A percentile compares a stretch with the other conserved stretches of the same genome.
phyloP scores from a whole-genome alignment of 2,113 vertebrate species.

The Prietella phreatophila region DNA sequence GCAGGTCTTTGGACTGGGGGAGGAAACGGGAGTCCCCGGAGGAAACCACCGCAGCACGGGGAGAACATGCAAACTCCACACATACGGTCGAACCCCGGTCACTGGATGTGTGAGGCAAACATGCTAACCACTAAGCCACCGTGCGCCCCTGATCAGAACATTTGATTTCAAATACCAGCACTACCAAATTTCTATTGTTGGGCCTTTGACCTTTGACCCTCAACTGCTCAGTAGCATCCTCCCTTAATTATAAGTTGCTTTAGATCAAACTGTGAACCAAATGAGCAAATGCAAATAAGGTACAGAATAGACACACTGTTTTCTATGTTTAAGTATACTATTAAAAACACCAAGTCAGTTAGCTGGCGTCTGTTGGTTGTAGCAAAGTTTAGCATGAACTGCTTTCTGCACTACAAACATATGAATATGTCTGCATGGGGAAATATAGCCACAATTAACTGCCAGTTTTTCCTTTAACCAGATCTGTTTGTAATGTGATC shows the following conservation, averaged over 20 bases:
- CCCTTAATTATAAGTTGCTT: neutral
- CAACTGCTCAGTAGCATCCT: neutral
- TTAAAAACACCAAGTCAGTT: neutral
- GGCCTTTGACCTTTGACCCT: neutral
- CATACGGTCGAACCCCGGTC: too few relatives aligned
- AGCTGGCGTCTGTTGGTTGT: neutral
- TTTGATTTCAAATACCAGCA: neutral
- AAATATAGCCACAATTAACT: constrained; percentile 48
- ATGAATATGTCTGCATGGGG: neutral
- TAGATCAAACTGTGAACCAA: neutral
- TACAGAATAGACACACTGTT: neutral
- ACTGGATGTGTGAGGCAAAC: too few relatives aligned
- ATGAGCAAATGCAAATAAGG: neutral
- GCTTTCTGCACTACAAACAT: constrained; percentile 7
- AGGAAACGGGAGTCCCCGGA: too few relatives aligned
- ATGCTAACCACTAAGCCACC: too few relatives aligned
- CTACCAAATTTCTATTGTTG: neutral
- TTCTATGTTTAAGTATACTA: neutral
- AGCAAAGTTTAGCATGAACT: neutral
- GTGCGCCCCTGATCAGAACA: neutral
- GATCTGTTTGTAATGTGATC: constrained; percentile 50
- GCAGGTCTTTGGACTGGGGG: too few relatives aligned
- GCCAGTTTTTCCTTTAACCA: constrained; percentile 46
- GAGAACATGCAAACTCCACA: too few relatives aligned
- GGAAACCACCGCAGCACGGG: too few relatives aligned